phyloP scores from a whole-genome alignment of 2,113 vertebrate species.

The Menidia beryllina region DNA sequence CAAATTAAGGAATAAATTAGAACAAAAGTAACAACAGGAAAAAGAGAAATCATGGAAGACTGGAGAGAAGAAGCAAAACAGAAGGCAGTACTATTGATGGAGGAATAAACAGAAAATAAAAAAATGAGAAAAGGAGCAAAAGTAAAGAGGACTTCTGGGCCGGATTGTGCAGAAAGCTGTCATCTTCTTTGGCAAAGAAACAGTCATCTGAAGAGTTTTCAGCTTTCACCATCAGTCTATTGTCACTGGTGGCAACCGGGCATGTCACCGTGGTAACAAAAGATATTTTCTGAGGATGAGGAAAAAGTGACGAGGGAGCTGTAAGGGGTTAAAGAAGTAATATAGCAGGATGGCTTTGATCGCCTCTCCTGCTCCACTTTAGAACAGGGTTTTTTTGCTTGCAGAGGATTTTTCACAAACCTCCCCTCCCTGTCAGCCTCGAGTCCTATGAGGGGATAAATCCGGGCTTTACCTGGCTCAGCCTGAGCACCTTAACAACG shows the following conservation, averaged over 20 bases:
- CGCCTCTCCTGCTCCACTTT: slow-evolving; percentile 22
- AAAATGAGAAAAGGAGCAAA: neutral
- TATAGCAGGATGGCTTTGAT: slow-evolving; percentile 43
- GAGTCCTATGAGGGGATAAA: slow-evolving; percentile 55
- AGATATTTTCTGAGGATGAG: slow-evolving; percentile 19
- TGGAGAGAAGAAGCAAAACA: neutral
- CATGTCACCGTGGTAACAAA: slow-evolving; percentile 37
- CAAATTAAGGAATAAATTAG: no score
- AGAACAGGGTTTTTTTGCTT: slow-evolving; percentile 32
- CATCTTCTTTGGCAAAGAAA: slow-evolving; percentile 48
- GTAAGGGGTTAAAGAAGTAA: slow-evolving; percentile 9
- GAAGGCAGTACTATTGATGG: neutral
- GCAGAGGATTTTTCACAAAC: slow-evolving; percentile 48
- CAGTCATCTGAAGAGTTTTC: slow-evolving; percentile 67
- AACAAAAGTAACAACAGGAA: no score
- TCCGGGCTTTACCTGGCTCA: slow-evolving; percentile 43
- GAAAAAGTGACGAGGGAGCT: slow-evolving; percentile 1
- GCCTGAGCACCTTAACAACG: slow-evolving; percentile 52
- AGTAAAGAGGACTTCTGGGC: slow-evolving; percentile 24
- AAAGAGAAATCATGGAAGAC: no score
- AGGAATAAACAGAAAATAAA: neutral
- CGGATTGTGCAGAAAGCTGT: slow-evolving; percentile 22
- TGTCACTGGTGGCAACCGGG: slow-evolving; percentile 44
- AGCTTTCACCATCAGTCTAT: slow-evolving; percentile 33
- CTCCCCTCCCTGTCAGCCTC: slow-evolving; percentile 19